Evolutionary conservation across 2,888 invertebrate genomes (phyloP), one percentile per base, ranked within the genome.

Genomic region (Periphyllus acericola): DNA sequence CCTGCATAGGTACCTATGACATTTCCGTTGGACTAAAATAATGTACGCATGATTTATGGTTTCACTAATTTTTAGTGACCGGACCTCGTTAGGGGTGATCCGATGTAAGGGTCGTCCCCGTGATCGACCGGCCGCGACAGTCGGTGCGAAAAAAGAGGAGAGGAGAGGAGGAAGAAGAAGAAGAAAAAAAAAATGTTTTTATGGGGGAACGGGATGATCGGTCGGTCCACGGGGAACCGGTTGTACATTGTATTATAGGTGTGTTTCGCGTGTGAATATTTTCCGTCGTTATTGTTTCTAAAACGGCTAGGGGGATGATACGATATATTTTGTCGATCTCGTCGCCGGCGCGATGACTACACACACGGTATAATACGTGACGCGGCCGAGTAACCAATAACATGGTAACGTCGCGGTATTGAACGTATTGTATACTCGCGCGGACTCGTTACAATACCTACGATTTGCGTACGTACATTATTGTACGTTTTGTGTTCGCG

Each of bases 251-350:
- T n/a, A n/a, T n/a, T n/a, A n/a, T 46, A 29, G 21, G 52, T 76
- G 83, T 46, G 72, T 55, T 66, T 84, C 29, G 84, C 84, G 75
- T 84, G 74, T 84, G 84, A 84, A 84, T 66, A 84, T 84, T n/a
- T 75, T 76, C 79, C 79, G 72, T 36, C n/a, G 68, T 34, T 84
- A 60, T 60, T 84, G 76, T 84, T 66, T 84, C 76, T 84, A 40
- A 36, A 76, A 60, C 74, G 0, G 21, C 8, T 29, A 32, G 71
- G 68, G 68, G 82, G 71, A 68, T 66, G 80, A 36, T 66, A 66
- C 32, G 36, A 34, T 79, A 46, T 75, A 46, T 46, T 75, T n/a
- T n/a, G n/a, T n/a, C n/a, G 46, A 75, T 75, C 46, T 25, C n/a
- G 32, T 34, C 34, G 55, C 25, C n/a, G 19, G 1, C 8, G 32